These are phyloP conservation scores for Yponomeuta cagnagella DNA, from an alignment of 2,888 invertebrate species.

Conservation along the genomic window DNA sequence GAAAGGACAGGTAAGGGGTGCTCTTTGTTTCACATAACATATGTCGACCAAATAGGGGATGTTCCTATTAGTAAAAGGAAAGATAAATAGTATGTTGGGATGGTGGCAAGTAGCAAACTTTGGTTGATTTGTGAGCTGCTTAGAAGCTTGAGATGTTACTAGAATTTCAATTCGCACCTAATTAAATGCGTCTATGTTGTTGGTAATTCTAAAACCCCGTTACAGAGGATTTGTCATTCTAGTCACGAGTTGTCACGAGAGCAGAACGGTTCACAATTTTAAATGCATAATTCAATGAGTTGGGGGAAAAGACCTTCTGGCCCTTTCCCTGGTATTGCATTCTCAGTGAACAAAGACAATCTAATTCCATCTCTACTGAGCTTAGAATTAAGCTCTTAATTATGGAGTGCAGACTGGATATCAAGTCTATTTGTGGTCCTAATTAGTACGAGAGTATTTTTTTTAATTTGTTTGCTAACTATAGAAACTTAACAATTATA, in stretches of 20 bases:
- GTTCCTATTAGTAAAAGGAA: too few relatives aligned
- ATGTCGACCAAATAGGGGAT: too few relatives aligned
- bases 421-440: too few relatives aligned
- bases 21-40: too few relatives aligned
- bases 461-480: too few relatives aligned
- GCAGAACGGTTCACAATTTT: constrained; percentile 21
- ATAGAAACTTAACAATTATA: too few relatives aligned
- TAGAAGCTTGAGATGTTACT: neutral
- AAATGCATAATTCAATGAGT: constrained; percentile 24
- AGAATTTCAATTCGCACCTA: neutral
- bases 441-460: too few relatives aligned
- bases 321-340: neutral
- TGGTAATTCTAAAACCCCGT: constrained; percentile 8
- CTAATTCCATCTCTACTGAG: neutral
- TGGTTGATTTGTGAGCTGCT: neutral
- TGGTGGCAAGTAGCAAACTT: too few relatives aligned
- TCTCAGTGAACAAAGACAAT: neutral
- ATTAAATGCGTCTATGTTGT: neutral
- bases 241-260: constrained; percentile 25
- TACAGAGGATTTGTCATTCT: constrained; percentile 16
- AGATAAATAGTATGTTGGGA: too few relatives aligned
- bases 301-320: constrained; percentile 13
- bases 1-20: too few relatives aligned
- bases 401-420: too few relatives aligned
- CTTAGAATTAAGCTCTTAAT: neutral